phyloP scores from a whole-genome alignment of 2,797 vertebrate species.

The Cirrhinus mrigala region DNA sequence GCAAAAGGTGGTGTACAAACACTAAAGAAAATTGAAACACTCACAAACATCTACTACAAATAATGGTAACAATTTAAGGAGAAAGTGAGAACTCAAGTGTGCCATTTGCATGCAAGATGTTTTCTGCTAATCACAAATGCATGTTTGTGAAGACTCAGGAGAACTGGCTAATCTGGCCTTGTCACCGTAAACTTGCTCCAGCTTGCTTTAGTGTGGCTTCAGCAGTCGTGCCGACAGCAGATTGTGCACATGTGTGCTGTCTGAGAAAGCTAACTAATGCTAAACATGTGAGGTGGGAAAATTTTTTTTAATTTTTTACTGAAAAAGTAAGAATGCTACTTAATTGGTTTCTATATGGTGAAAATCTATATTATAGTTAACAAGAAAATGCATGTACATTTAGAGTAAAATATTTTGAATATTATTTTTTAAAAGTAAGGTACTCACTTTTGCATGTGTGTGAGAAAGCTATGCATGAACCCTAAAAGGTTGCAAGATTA shows the following conservation, averaged over 20 bases:
- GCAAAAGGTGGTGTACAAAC: constrained; percentile 17
- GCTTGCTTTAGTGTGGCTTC: constrained; percentile 5
- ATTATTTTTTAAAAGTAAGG: not conserved
- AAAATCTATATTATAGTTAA: not conserved
- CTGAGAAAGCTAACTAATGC: not conserved
- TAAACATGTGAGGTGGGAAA: not conserved
- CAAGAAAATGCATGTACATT: not conserved
- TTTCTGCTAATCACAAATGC: constrained; percentile 21
- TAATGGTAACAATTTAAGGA: not conserved
- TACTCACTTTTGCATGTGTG: not conserved
- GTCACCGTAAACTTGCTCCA: not conserved
- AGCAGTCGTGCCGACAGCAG: not conserved
- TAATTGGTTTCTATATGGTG: not conserved
- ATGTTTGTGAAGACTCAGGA: constrained; percentile 8
- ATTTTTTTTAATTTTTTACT: not conserved
- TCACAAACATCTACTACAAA: not conserved
- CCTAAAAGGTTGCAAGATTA: no score
- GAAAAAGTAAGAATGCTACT: not conserved
- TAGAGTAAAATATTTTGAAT: not conserved
- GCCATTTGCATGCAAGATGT: constrained; percentile 24
- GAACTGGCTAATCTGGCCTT: not conserved
- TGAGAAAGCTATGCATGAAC: not conserved
- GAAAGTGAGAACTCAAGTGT: constrained; percentile 7
- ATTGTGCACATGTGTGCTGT: not conserved
- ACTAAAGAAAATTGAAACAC: not conserved